Conservation (phyloP, 2,797 vertebrate genomes). For the Gambusia yucatana region DNA sequence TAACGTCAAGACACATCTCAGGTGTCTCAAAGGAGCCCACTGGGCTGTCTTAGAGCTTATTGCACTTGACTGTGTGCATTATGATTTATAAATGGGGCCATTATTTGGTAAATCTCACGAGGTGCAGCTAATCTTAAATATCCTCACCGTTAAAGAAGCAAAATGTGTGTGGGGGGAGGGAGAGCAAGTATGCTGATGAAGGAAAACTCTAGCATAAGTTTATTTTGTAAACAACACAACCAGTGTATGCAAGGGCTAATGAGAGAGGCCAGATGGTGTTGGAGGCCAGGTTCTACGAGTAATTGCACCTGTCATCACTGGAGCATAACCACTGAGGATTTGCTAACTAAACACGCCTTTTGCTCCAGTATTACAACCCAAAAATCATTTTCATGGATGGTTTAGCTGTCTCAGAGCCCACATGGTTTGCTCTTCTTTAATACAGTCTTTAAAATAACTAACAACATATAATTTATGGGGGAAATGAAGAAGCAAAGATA, state of each 20-base stretch:
- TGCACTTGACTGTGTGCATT: constrained; percentile 24
- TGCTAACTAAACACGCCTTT: constrained; percentile 12
- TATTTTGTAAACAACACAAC: constrained; percentile 49
- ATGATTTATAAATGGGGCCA: constrained; percentile 37
- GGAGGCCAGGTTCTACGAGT: constrained; percentile 51
- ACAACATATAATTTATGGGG: background rate
- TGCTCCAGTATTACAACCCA: background rate
- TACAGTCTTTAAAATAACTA: background rate
- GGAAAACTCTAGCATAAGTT: constrained; percentile 31
- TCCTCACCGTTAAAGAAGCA: constrained; percentile 26
- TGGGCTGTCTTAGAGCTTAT: constrained; percentile 30
- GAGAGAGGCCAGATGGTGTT: constrained; percentile 65
- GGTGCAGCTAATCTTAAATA: constrained; percentile 20
- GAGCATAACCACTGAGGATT: constrained; percentile 31
- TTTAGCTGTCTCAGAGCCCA: background rate
- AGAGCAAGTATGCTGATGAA: constrained; percentile 8
- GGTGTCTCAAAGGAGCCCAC: constrained; percentile 31
- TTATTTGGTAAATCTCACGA: constrained; percentile 30
- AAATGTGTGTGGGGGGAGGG: constrained; percentile 1
- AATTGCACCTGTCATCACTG: constrained; percentile 50
- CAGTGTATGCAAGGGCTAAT: constrained; percentile 56
- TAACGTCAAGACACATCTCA: constrained; percentile 33
- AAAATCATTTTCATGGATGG: constrained; percentile 17
- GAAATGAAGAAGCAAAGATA: background rate
- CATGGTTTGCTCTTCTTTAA: background rate